Base-by-base conservation (phyloP, 2,888 invertebrate genomes). In the Reticulitermes lucifugus region DNA sequence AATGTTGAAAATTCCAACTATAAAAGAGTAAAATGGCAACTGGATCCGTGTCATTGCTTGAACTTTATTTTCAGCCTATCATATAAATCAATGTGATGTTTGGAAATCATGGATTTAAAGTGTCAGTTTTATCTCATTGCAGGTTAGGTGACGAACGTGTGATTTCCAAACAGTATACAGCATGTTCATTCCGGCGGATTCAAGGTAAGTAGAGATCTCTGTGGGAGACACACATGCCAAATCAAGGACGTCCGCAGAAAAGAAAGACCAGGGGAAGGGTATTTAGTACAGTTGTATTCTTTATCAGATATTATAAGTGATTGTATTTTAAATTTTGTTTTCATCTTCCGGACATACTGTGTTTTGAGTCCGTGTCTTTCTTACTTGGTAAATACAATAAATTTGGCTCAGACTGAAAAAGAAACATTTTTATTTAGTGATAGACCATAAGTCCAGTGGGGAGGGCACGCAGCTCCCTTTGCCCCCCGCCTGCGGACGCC, bases 101-200 rank as follows among this genome's bases (percentile, higher is more conserved):
- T 18, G 18, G 14, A 55, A 55, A 0, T 55, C 55, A 14, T 4
- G 55, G 1, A 55, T 55, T 5, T 55, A 55, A 55, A 14, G 18
- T 55, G 12, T 35, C 51, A 12, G 9, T 51, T 51, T 55, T 18
- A 18, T 55, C 83, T 77, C 43, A 35, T 84, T 82, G 29, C 55
- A 87, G 87, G 84, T 86, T 86, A 59, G 87, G 85, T 65, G 86
- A 85, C 43, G 81, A 81, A 70, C 82, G 85, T 29, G 71, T 81
- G 41, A 81, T 83, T 59, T 55, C 86, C 35, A 86, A 84, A 43
- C 77, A 83, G 65, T 75, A 83, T 59, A 71, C 84, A n/a, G 79
- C 77, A 83, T 73, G 82, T 65, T 85, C 85, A 82, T 86, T 85
- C 75, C 83, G 86, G 22, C 80, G 85, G n/a, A 65, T 86, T 77